Evolutionary conservation across 2,797 vertebrate genomes (phyloP), one percentile per base, ranked within the genome.

Genomic region (Bovichtus diacanthus): DNA sequence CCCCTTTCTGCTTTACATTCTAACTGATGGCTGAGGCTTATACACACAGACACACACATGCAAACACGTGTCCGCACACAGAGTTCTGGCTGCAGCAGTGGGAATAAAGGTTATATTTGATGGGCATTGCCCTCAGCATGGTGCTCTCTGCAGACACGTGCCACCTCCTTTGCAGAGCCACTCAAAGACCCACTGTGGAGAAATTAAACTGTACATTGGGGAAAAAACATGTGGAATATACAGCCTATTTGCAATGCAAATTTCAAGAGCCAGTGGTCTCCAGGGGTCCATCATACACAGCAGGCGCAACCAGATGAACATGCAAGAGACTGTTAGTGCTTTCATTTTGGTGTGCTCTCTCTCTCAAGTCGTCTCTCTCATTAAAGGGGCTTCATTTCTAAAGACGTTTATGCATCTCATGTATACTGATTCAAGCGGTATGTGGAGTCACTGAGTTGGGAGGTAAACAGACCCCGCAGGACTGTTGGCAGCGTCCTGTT

Each of bases 181-280:
- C 59, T 85, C 66, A 65, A 41, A 83, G 61, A 74, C 41, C 44
- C 68, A 76, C 72, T 56, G 66, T 73, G 71, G 62, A 82, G 61
- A 74, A 77, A 84, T 89, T 73, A 75, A 80, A 85, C 43, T 47
- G 44, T 53, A 58, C 49, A 62, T 53, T 49, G 27, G 15, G 5
- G 4, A 38, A 38, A 66, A 86, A 80, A n/a, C 36, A 38, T 65
- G 60, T 64, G 65, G 82, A 82, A 81, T 56, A 81, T 69, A 74
- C 63, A 64, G 65, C 51, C 16, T 43, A 81, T 91, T 88, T 93
- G 87, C 82, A 90, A 87, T 92, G 82, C 89, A 89, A 77, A 94
- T 92, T 72, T 64, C 53, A 53, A 36, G 56, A 70, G 82, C 61
- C 36, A n/a, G 58, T 51, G 56, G 67, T 85, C 83, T 89, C 88